Evolutionary conservation across 2,888 invertebrate species (phyloP), one percentile per base, ranked within the genome.

Genomic region (Diploptera punctata): DNA sequence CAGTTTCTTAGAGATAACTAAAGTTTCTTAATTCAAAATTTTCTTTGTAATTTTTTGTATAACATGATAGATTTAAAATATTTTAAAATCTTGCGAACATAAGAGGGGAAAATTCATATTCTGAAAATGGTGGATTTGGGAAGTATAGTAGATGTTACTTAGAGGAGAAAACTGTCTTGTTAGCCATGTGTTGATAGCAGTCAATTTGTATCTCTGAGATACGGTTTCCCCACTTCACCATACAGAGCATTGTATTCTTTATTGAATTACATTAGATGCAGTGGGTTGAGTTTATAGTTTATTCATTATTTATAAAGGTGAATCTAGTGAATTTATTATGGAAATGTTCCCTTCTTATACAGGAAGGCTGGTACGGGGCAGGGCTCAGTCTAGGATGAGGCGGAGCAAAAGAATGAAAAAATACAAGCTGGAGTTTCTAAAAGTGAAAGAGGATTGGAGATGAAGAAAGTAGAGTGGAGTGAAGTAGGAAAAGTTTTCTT

Each of bases 401-500:
- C 57, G 31, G 10, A 24, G 57, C 24, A 19, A 18, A 52, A 16
- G 38, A 47, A 29, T 9, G 31, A 65, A 44, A 44, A n/a, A 44
- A 7, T 44, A 19, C 9, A 65, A 38, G 18, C n/a, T n/a, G 44
- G 26, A 47, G 65, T 44, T 65, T 47, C 65, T 7, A 29, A 38
- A 7, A 10, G n/a, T 47, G 65, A 44, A 26, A 65, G 65, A 65
- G 65, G 65, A 65, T 65, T 47, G 65, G 21, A 65, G 38, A 65
- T 65, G 65, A 47, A 65, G 65, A 44, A 47, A 29, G 29, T 29
- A 65, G 47, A 65, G 61, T 13, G 33, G 38, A 43, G 13, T 65
- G 29, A 47, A 65, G 47, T 65, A 65, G 65, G 47, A 65, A 65
- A 65, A 65, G 65, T 65, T 65, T 65, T 65, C 65, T 65, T 57